Evolutionary conservation across 2,797 vertebrate species (phyloP).

Genomic region (Microctenopoma steveboyesi): DNA sequence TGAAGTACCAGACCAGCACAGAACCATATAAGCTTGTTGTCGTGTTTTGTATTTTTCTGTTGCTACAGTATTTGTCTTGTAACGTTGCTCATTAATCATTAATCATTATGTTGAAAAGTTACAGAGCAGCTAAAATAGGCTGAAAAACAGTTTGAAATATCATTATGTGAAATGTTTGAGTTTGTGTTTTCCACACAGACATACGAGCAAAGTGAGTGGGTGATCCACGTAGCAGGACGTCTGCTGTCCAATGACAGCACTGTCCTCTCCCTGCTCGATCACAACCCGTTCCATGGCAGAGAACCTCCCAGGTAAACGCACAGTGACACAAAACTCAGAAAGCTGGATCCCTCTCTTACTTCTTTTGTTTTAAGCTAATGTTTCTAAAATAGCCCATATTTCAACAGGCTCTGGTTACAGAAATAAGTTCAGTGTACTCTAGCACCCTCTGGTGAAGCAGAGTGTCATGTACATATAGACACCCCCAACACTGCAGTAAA

Average conservation of each 20-base stretch:
- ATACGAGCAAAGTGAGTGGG: slow-evolving; percentile 96
- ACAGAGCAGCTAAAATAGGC: too few relatives aligned
- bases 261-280: slow-evolving; percentile 86
- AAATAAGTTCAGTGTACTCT: neutral
- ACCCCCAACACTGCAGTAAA: neutral
- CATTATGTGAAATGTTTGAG: too few relatives aligned
- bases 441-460: neutral
- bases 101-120: too few relatives aligned
- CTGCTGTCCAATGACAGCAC: slow-evolving; percentile 89
- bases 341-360: too few relatives aligned
- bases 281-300: slow-evolving; percentile 87
- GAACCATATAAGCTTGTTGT: neutral
- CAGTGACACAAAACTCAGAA: neutral
- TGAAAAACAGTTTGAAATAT: too few relatives aligned
- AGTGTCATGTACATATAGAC: neutral
- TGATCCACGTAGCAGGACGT: slow-evolving; percentile 93
- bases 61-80: too few relatives aligned
- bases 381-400: neutral
- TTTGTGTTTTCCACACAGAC: slow-evolving; percentile 79
- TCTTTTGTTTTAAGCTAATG: too few relatives aligned
- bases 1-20: neutral
- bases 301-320: slow-evolving; percentile 86
- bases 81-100: too few relatives aligned
- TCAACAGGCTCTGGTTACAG: neutral
- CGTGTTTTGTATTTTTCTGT: too few relatives aligned